A percentile compares a stretch with the other conserved stretches of the same genome.
Conservation (phyloP, 2,797 vertebrate genomes). For the Sardinella longiceps region DNA sequence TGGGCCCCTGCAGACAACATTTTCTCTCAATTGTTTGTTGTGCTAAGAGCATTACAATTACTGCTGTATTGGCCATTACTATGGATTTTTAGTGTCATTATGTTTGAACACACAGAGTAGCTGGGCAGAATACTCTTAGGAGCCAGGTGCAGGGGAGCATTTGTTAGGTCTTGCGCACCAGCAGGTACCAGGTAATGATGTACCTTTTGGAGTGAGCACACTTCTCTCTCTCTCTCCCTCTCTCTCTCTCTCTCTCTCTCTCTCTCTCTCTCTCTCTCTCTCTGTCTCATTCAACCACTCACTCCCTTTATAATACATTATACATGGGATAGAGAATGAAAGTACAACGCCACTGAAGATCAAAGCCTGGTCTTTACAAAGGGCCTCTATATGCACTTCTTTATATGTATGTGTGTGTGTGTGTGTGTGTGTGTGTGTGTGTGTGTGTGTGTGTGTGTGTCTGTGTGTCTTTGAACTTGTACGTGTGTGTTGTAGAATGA, state of each 20-base stretch:
- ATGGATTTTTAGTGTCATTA: background rate
- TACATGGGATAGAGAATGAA: constrained; percentile 52
- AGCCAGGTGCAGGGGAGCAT: background rate
- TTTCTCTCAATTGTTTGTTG: too few relatives aligned
- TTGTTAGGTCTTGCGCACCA: constrained; percentile 19
- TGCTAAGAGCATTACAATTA: background rate
- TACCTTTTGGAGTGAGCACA: constrained; percentile 26
- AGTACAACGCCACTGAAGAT: constrained; percentile 19
- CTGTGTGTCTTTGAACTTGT: too few relatives aligned
- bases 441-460: background rate
- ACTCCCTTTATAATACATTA: constrained; percentile 51
- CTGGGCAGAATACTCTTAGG: constrained; percentile 16
- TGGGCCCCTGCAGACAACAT: background rate
- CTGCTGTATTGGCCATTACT: background rate
- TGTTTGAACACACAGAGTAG: background rate
- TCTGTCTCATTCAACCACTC: constrained; percentile 26
- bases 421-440: background rate
- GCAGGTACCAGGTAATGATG: constrained; percentile 38
- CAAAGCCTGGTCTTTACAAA: constrained; percentile 13
- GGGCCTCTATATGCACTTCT: background rate
- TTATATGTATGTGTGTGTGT: background rate
- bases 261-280: background rate
- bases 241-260: constrained; percentile 30
- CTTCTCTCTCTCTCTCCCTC: background rate
- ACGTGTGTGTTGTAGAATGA: background rate